Conservation (phyloP, 2,113 vertebrate species). For the Laticauda colubrina region DNA sequence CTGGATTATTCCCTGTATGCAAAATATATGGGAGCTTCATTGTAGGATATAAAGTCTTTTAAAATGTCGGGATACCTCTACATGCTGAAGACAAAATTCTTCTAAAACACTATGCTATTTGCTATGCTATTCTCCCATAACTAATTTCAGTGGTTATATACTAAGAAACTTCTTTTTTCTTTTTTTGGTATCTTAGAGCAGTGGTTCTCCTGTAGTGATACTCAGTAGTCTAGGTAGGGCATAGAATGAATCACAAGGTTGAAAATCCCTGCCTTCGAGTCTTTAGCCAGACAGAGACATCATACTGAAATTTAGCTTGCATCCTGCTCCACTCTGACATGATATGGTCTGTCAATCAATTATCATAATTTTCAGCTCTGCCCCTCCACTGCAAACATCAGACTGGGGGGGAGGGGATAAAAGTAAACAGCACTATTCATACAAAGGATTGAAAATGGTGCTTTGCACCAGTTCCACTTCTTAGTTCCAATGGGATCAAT, state of each 20-base stretch:
- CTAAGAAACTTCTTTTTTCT: neutral
- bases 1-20: neutral
- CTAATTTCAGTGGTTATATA: neutral
- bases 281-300: neutral
- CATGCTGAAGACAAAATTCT: neutral
- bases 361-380: neutral
- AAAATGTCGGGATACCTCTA: neutral
- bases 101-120: neutral
- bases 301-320: neutral
- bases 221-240: neutral
- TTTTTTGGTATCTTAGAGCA: neutral
- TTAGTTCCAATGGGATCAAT: constrained; percentile 31
- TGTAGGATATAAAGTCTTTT: neutral
- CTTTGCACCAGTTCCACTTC: neutral
- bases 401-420: neutral
- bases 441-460: neutral
- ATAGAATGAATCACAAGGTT: neutral
- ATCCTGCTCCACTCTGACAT: neutral
- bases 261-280: neutral
- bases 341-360: neutral
- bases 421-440: neutral
- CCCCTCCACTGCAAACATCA: neutral
- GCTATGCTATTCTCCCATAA: neutral
- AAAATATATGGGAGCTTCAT: neutral
- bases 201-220: neutral